These are phyloP conservation scores for Dioctria linearis DNA, from an alignment of 2,888 invertebrate genomes.

Conservation along the genomic window DNA sequence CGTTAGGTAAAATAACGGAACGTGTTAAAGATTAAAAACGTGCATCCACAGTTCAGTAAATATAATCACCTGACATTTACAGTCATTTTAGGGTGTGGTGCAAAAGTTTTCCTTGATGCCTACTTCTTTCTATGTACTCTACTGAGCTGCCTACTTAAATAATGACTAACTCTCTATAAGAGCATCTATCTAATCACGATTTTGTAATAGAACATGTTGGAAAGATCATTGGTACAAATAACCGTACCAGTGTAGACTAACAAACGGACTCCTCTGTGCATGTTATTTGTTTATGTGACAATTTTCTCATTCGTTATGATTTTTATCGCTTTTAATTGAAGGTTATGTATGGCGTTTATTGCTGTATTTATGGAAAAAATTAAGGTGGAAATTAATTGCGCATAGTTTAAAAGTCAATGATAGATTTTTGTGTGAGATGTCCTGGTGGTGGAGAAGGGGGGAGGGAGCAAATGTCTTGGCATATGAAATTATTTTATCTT, in stretches of 20 bases:
- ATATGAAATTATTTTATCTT: too few species aligned
- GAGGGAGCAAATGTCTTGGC: too few species aligned
- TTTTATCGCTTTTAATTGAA: conserved; percentile 7
- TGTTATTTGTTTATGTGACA: conserved; percentile 11
- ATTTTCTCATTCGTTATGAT: conserved; percentile 40
- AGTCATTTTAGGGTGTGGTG: conserved; percentile 42
- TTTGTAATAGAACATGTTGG: conserved; percentile 22
- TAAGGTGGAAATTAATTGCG: too few species aligned
- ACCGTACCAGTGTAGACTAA: not conserved
- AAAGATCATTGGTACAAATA: conserved; percentile 35
- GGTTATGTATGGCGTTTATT: not conserved
- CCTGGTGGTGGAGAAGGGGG: too few species aligned
- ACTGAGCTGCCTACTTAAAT: not conserved
- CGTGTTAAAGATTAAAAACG: conserved; percentile 50
- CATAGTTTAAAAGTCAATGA: too few species aligned
- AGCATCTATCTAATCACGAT: conserved; percentile 13
- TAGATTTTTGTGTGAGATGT: too few species aligned
- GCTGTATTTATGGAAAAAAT: not conserved
- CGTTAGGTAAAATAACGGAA: conserved; percentile 19
- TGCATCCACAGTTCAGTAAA: conserved; percentile 1
- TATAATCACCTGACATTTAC: conserved; percentile 44
- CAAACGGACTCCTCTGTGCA: not conserved
- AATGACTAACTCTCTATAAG: not conserved
- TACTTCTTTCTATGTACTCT: not conserved
- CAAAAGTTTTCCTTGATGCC: not conserved